Conservation (phyloP, 2,113 vertebrate species). For the Salvator merianae region DNA sequence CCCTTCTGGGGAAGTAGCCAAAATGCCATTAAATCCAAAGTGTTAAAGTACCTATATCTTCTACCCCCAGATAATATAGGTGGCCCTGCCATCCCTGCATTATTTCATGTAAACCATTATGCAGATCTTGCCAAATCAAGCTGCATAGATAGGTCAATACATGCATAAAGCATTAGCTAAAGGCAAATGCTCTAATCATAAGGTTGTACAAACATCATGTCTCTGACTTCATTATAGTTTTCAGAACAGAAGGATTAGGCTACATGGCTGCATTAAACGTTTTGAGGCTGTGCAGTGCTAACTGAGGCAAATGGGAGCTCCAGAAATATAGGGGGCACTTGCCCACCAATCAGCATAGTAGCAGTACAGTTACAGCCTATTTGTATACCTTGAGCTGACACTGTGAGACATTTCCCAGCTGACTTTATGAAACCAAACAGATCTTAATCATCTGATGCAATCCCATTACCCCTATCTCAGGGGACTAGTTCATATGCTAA, state of each 20-base stretch:
- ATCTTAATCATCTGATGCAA: slow-evolving; percentile 48
- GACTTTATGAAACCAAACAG: slow-evolving; percentile 34
- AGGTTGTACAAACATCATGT: not conserved
- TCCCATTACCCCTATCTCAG: slow-evolving; percentile 22
- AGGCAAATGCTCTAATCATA: not conserved
- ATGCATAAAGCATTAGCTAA: not conserved
- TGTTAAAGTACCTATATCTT: not conserved
- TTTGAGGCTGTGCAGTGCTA: too few species aligned
- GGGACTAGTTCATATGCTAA: slow-evolving; percentile 20
- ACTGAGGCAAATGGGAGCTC: not conserved
- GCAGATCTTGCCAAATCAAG: not conserved
- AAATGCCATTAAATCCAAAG: not conserved
- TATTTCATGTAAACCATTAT: not conserved
- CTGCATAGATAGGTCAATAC: not conserved
- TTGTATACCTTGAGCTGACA: not conserved
- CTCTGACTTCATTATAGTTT: slow-evolving; percentile 20
- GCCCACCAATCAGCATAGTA: not conserved
- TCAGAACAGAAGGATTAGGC: not conserved
- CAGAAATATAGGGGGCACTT: not conserved
- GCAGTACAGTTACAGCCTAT: not conserved
- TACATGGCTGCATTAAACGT: not conserved
- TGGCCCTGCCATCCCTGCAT: too few species aligned
- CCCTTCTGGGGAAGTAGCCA: not conserved
- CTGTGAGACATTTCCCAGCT: slow-evolving; percentile 4
- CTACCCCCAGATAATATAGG: not conserved